Conservation (phyloP, 2,797 vertebrate genomes). For the Calcarius lapponicus region DNA sequence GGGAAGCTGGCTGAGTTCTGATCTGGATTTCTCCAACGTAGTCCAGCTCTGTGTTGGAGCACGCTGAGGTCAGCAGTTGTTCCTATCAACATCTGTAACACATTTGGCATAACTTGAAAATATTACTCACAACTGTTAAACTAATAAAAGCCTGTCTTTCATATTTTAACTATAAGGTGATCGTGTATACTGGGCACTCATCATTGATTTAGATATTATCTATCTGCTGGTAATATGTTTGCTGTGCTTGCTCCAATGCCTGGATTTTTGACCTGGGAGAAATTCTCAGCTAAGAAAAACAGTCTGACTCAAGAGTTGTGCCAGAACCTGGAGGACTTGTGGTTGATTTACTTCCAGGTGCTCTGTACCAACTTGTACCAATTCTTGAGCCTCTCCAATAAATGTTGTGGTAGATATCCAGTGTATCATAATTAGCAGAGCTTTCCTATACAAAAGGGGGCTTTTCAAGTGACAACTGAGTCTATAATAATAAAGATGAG, state of each 20-base stretch:
- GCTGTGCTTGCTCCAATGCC: neutral
- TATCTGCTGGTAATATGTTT: conserved; percentile 1
- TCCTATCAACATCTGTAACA: conserved; percentile 57
- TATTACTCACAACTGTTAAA: conserved; percentile 43
- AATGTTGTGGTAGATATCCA: neutral
- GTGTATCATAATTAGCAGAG: neutral
- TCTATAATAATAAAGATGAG: neutral
- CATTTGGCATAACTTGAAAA: conserved; percentile 58
- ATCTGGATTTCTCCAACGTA: conserved; percentile 15
- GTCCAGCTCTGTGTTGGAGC: neutral
- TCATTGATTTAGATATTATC: conserved; percentile 9
- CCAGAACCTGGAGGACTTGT: neutral
- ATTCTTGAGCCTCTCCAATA: neutral
- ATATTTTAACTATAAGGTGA: conserved; percentile 36
- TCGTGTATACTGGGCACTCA: neutral
- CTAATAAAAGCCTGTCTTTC: conserved; percentile 28
- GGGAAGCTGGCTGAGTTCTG: neutral
- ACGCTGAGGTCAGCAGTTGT: neutral
- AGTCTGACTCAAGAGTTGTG: neutral
- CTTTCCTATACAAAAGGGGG: neutral
- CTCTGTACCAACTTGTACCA: neutral
- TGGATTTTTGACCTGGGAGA: neutral
- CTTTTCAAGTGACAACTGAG: neutral
- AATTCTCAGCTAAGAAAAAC: neutral
- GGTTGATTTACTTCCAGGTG: neutral